phyloP scores from a whole-genome alignment of 2,113 vertebrate species.

The Tretioscincus oriximinensis region DNA sequence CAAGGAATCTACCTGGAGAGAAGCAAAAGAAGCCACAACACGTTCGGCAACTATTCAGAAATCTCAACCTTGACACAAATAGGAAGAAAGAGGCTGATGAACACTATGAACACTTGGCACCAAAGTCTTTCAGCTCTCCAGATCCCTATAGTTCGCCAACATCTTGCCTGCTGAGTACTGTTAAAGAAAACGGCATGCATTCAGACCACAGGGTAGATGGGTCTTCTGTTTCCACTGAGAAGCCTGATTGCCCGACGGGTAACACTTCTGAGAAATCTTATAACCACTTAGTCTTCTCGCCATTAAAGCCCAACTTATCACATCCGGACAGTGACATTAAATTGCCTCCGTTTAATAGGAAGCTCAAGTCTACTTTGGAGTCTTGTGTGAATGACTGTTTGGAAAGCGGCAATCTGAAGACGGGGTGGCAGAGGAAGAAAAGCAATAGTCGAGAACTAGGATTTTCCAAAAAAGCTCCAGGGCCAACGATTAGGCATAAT shows the following conservation, averaged over 20 bases:
- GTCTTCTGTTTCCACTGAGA: slow-evolving; percentile 54
- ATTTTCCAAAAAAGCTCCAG: slow-evolving; percentile 47
- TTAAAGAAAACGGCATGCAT: slow-evolving; percentile 51
- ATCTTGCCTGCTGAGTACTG: slow-evolving; percentile 45
- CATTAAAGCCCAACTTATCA: slow-evolving; percentile 47
- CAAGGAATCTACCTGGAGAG: slow-evolving; percentile 58
- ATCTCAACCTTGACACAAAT: slow-evolving; percentile 78
- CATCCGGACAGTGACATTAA: slow-evolving; percentile 45
- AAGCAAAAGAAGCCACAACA: slow-evolving; percentile 60
- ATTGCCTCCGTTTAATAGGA: slow-evolving; percentile 48
- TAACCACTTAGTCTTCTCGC: slow-evolving; percentile 57
- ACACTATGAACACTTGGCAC: slow-evolving; percentile 48
- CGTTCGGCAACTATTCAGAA: slow-evolving; percentile 78
- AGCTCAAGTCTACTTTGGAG: slow-evolving; percentile 43
- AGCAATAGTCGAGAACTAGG: slow-evolving; percentile 39
- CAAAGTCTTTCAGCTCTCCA: slow-evolving; percentile 54
- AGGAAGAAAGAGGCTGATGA: slow-evolving; percentile 52
- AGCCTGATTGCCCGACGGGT: slow-evolving; percentile 42
- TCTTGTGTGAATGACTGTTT: slow-evolving; percentile 39
- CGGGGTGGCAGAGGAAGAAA: slow-evolving; percentile 58
- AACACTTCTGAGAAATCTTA: slow-evolving; percentile 52
- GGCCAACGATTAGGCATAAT: slow-evolving; percentile 40
- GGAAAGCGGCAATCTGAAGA: slow-evolving; percentile 58
- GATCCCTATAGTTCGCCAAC: slow-evolving; percentile 57
- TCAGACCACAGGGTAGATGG: slow-evolving; percentile 53